phyloP scores from a whole-genome alignment of 2,888 invertebrate species.

The Serrognathus titanus region DNA sequence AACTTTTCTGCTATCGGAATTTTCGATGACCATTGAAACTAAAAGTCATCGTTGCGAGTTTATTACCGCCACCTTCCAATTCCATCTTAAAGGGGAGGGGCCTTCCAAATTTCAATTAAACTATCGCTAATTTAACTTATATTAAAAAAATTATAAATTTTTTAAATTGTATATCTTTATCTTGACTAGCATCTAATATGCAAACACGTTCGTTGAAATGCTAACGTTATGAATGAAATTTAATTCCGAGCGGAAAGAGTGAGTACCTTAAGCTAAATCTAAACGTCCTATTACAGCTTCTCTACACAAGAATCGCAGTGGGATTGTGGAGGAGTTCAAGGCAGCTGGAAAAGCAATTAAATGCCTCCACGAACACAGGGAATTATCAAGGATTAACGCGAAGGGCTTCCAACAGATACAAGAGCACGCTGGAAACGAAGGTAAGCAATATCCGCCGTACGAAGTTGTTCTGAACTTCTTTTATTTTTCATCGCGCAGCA shows the following conservation, averaged over 20 bases:
- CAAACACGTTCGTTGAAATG: background rate
- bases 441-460: conserved; percentile 31
- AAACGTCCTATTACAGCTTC: conserved; percentile 51
- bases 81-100: no score
- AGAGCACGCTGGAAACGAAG: conserved; percentile 46
- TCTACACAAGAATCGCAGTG: conserved; percentile 81
- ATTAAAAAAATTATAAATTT: no score
- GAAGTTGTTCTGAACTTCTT: no score
- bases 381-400: conserved; percentile 40
- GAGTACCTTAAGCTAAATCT: background rate
- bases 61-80: no score
- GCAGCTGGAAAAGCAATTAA: conserved; percentile 56
- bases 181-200: background rate
- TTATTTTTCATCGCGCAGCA: no score
- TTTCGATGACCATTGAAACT: no score
- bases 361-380: conserved; percentile 35
- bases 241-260: background rate
- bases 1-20: no score
- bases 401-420: conserved; percentile 49
- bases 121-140: background rate
- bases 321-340: conserved; percentile 78
- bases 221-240: background rate
- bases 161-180: no score
- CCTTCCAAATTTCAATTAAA: background rate
- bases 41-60: no score